Evolutionary conservation across 2,797 vertebrate species (phyloP).

Genomic region (Enteromius argenteus): DNA sequence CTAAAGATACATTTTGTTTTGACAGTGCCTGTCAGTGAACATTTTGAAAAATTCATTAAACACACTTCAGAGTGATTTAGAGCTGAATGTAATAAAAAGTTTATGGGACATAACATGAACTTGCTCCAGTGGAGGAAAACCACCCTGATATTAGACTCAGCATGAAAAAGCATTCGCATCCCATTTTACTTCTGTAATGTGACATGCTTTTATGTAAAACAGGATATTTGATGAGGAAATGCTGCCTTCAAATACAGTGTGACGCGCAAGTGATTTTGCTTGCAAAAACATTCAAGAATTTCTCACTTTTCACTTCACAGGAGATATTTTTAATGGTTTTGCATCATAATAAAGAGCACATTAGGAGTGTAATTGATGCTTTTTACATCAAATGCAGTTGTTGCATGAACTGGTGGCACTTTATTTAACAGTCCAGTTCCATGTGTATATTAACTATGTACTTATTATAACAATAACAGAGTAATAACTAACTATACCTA

Average conservation of each 20-base stretch:
- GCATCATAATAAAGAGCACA: conserved; percentile 6
- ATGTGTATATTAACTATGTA: neutral
- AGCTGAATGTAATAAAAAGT: conserved; percentile 2
- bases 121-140: conserved; percentile 20
- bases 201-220: neutral
- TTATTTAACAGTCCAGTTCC: neutral
- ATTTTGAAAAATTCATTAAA: neutral
- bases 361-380: neutral
- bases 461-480: neutral
- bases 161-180: conserved; percentile 11
- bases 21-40: neutral
- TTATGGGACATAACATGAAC: neutral
- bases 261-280: neutral
- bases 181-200: conserved; percentile 14
- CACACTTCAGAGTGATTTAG: neutral
- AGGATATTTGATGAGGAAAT: neutral
- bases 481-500: neutral
- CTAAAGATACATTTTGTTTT: neutral
- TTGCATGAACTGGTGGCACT: neutral
- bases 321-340: neutral
- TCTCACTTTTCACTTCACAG: neutral
- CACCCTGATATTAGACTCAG: neutral
- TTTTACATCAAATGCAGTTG: neutral
- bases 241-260: conserved; percentile 11
- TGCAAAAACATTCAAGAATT: neutral